Percentiles rank a stretch among this genome's conserved stretches.
Conservation (phyloP, 1,140 invertebrate genomes). For the Panagrolaimus sp. region DNA sequence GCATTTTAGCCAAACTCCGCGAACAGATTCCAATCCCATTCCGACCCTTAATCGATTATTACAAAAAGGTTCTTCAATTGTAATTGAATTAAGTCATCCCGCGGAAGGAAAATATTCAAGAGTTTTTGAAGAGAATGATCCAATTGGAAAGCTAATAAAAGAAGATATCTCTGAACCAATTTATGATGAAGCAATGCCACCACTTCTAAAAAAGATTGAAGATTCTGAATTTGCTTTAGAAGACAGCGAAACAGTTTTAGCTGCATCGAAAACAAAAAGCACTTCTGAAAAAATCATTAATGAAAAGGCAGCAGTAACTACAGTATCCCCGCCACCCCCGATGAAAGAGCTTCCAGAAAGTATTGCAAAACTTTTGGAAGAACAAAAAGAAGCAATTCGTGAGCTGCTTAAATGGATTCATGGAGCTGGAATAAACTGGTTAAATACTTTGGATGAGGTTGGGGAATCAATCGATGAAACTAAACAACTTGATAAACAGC, state of each 20-base stretch:
- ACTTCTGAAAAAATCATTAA: background rate
- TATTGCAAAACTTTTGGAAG: slow-evolving; percentile 8
- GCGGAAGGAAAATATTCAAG: background rate
- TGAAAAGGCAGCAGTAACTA: background rate
- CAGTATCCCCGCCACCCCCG: background rate
- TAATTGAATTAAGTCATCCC: slow-evolving; percentile 6
- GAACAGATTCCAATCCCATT: slow-evolving; percentile 21
- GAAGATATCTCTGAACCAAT: slow-evolving; percentile 28
- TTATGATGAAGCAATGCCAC: slow-evolving; percentile 17
- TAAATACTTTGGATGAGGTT: slow-evolving; percentile 17
- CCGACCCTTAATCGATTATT: slow-evolving; percentile 25
- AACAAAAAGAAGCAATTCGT: slow-evolving; percentile 15
- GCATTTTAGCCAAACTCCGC: slow-evolving; percentile 36
- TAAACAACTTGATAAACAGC: slow-evolving; percentile 3
- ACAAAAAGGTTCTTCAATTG: slow-evolving; percentile 26
- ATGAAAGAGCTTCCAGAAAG: background rate
- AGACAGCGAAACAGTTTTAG: background rate
- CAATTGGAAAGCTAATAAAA: background rate
- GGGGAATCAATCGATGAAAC: slow-evolving; percentile 15
- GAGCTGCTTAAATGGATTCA: slow-evolving; percentile 18
- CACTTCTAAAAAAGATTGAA: background rate
- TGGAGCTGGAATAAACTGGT: slow-evolving; percentile 12
- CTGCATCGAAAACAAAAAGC: background rate
- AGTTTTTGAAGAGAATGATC: slow-evolving; percentile 18
- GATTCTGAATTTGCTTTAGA: slow-evolving; percentile 28